These are phyloP conservation scores for Conchocele bisecta DNA, from an alignment of 2,888 invertebrate genomes.

Conservation along the genomic window DNA sequence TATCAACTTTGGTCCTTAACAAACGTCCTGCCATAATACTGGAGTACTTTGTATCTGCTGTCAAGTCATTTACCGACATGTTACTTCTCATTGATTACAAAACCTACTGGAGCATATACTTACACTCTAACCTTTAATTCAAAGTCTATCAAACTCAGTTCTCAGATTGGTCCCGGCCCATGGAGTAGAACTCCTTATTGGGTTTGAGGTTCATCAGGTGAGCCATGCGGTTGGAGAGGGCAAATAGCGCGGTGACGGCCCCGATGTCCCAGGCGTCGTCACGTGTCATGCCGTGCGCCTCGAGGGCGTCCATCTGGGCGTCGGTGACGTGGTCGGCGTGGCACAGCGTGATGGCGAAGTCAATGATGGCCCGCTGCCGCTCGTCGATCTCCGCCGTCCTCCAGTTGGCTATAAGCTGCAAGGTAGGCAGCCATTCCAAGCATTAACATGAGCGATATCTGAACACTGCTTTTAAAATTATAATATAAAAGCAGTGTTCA, in stretches of 20 bases:
- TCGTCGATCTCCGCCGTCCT: conserved; percentile 70
- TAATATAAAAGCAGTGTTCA: neutral
- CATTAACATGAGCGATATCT: too few relatives aligned
- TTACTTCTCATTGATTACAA: too few relatives aligned
- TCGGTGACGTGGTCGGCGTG: conserved; percentile 66
- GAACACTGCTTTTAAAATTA: too few relatives aligned
- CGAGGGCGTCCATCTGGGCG: conserved; percentile 62
- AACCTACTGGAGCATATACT: too few relatives aligned
- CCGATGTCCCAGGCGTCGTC: conserved; percentile 80
- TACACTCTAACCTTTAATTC: too few relatives aligned
- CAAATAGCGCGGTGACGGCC: conserved; percentile 73
- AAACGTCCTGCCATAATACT: too few relatives aligned
- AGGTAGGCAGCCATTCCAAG: too few relatives aligned
- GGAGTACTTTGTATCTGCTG: too few relatives aligned
- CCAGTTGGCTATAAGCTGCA: conserved; percentile 74
- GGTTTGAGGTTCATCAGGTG: conserved; percentile 72
- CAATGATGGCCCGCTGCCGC: conserved; percentile 72
- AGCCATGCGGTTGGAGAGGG: conserved; percentile 77
- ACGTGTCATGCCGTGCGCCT: conserved; percentile 64
- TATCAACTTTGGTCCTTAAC: too few relatives aligned
- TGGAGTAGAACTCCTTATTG: conserved; percentile 75
- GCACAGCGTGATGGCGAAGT: conserved; percentile 73
- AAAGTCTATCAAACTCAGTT: too few relatives aligned
- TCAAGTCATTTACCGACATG: too few relatives aligned
- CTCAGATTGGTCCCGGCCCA: conserved; percentile 71